Percentiles rank a stretch among this genome's conserved stretches.
phyloP scores from a whole-genome alignment of 2,888 invertebrate species.

The Cantharis nigra region DNA sequence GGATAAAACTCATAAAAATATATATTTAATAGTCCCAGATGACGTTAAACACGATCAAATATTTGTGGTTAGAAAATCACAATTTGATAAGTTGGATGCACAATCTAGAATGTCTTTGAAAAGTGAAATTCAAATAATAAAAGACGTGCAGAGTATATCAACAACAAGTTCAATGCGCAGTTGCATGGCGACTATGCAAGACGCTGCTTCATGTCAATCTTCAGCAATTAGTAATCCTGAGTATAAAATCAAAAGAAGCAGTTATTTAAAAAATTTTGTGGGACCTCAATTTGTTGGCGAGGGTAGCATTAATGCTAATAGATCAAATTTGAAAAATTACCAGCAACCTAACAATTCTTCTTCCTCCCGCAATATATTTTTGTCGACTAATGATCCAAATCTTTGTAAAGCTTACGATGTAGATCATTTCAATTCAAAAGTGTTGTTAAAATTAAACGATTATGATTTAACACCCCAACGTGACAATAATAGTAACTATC shows the following conservation, averaged over 20 bases:
- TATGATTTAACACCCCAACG: slow-evolving; percentile 27
- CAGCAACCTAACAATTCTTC: background rate
- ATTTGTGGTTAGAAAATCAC: background rate
- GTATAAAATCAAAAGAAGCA: background rate
- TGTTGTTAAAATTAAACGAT: slow-evolving; percentile 8
- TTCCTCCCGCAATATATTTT: background rate
- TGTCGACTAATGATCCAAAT: background rate
- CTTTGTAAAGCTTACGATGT: background rate
- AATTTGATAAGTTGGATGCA: background rate
- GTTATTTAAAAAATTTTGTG: background rate
- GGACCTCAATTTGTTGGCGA: background rate
- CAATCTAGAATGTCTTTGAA: background rate
- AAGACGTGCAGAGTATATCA: background rate
- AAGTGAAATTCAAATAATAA: background rate
- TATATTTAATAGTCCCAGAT: background rate
- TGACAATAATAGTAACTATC: background rate
- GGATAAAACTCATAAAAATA: background rate
- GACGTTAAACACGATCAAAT: background rate
- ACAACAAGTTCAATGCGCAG: background rate
- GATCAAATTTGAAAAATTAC: background rate
- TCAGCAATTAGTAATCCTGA: background rate
- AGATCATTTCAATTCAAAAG: background rate
- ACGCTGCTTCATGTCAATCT: background rate
- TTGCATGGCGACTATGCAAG: background rate
- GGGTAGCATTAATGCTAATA: background rate